These are phyloP conservation scores for Toxotes chatareus DNA, from an alignment of 2,113 vertebrate species.

Conservation along the genomic window DNA sequence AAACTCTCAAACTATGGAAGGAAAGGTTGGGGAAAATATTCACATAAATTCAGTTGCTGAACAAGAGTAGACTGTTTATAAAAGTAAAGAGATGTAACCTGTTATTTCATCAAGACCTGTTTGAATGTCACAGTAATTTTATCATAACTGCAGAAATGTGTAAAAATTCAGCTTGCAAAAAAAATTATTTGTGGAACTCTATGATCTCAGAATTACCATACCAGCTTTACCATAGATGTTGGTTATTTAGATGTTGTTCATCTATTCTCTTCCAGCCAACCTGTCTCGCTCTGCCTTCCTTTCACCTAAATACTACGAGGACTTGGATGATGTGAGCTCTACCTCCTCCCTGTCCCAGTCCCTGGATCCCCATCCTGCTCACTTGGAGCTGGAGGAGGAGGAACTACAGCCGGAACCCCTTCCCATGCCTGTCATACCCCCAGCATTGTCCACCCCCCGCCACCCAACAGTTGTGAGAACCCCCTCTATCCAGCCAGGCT, in stretches of 20 bases:
- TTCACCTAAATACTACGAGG: constrained; percentile 92
- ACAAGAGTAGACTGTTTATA: not conserved
- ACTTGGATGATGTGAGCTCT: constrained; percentile 94
- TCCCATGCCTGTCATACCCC: constrained; percentile 46
- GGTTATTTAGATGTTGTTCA: not conserved
- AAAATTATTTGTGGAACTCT: not conserved
- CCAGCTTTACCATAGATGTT: not conserved
- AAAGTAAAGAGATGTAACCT: not conserved
- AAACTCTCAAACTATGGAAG: not conserved
- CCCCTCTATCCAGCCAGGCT: constrained; percentile 89
- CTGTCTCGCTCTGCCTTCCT: constrained; percentile 95
- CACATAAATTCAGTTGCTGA: too few species aligned
- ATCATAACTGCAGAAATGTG: not conserved
- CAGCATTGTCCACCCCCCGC: constrained; percentile 68
- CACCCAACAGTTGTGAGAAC: constrained; percentile 91
- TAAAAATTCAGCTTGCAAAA: too few species aligned
- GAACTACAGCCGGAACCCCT: constrained; percentile 66
- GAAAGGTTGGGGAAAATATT: not conserved
- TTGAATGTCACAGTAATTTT: not conserved
- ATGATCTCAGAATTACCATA: not conserved
- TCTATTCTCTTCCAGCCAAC: constrained; percentile 83
- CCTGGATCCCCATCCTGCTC: constrained; percentile 86
- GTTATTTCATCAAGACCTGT: not conserved
- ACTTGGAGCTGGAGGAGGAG: constrained; percentile 80
- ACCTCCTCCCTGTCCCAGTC: constrained; percentile 90